Conservation (phyloP, 2,888 invertebrate genomes). For the Stenchaetothrips biformis region DNA sequence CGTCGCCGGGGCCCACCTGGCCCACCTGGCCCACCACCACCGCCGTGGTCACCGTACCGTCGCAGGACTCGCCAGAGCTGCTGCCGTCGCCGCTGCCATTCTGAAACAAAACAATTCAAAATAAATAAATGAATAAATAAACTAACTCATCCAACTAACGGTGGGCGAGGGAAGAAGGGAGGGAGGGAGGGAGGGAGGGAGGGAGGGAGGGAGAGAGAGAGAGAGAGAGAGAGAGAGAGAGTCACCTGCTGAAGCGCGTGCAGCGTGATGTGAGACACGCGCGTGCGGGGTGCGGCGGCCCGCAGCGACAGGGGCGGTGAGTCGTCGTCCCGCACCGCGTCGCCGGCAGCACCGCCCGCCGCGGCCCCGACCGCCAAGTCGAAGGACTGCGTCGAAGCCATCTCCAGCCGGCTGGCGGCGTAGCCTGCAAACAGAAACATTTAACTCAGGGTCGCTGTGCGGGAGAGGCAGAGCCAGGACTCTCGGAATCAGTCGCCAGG, state of each 20-base stretch:
- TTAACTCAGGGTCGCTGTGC: not conserved
- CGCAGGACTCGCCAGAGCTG: slow-evolving; percentile 32
- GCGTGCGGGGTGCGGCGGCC: not conserved
- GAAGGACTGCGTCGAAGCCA: slow-evolving; percentile 6
- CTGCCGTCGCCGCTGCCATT: slow-evolving; percentile 33
- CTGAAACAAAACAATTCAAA: slow-evolving; percentile 14
- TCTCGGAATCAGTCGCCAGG: no score
- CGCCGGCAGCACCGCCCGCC: not conserved
- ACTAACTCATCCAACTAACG: not conserved
- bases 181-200: slow-evolving; percentile 25
- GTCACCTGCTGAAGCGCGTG: not conserved
- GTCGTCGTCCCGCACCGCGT: not conserved
- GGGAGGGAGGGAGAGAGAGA: slow-evolving; percentile 27
- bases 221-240: not conserved
- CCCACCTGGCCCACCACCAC: slow-evolving; percentile 35
- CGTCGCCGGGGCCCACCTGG: slow-evolving; percentile 35
- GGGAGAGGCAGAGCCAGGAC: no score
- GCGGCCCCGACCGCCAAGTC: not conserved
- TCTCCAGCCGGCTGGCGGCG: not conserved
- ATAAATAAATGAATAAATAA: not conserved
- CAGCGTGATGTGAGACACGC: not conserved
- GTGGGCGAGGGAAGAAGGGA: not conserved
- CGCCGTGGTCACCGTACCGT: slow-evolving; percentile 31
- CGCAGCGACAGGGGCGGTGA: slow-evolving; percentile 3
- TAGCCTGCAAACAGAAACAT: not conserved